Evolutionary conservation across 2,797 vertebrate genomes (phyloP).

Genomic region (Xiphorhynchus erythropygius): DNA sequence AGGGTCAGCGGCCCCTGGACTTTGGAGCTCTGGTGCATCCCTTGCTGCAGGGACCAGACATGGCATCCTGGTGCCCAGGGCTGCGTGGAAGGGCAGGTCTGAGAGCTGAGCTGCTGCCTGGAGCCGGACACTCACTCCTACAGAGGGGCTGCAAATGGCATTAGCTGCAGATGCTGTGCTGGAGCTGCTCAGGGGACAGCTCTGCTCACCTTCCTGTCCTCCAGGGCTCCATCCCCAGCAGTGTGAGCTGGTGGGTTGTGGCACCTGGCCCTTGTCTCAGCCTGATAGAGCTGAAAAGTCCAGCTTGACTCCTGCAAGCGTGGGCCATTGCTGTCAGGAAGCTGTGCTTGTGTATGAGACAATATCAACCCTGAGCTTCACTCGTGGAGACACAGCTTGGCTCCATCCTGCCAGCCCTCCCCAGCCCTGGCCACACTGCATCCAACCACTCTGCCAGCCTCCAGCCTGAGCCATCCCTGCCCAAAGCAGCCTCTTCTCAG

Average conservation of each 20-base stretch:
- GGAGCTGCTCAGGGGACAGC: not conserved
- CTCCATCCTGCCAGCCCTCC: not conserved
- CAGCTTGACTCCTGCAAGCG: fast-evolving
- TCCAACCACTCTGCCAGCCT: fast-evolving
- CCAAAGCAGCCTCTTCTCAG: not conserved
- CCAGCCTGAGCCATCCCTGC: fast-evolving
- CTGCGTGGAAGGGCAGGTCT: fast-evolving
- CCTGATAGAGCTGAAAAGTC: fast-evolving
- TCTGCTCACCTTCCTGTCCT: not conserved
- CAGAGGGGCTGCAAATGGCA: not conserved
- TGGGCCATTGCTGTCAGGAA: fast-evolving
- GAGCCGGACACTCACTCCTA: fast-evolving
- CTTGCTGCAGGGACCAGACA: not conserved
- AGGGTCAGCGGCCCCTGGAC: not conserved
- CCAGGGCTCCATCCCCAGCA: not conserved
- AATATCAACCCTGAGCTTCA: not conserved
- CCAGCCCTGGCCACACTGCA: not conserved
- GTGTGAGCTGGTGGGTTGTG: fast-evolving
- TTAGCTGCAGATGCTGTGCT: not conserved
- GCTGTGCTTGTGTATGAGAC: fast-evolving
- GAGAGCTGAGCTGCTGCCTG: not conserved
- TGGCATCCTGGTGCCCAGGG: fast-evolving
- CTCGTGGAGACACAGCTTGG: fast-evolving
- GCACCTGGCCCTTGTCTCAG: not conserved
- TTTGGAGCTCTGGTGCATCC: not conserved